phyloP scores from a whole-genome alignment of 1,140 invertebrate genomes.

The Tachypleus tridentatus region DNA sequence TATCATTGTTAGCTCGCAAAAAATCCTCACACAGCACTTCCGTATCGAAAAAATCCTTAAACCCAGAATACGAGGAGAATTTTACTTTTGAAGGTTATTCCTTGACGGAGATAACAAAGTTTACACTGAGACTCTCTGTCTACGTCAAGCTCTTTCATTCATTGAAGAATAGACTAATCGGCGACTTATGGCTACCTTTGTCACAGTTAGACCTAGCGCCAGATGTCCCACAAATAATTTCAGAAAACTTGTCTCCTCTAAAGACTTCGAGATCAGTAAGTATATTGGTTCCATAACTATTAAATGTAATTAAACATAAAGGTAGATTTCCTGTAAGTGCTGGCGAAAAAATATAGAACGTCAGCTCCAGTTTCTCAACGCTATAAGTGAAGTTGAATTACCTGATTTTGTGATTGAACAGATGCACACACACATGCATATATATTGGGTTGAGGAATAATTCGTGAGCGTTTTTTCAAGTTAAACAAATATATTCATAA shows the following conservation, averaged over 20 bases:
- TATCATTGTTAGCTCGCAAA: constrained; percentile 3
- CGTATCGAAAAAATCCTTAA: constrained; percentile 4
- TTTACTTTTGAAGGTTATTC: constrained; percentile 4
- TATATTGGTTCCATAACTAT: too few species aligned
- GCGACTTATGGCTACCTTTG: neutral
- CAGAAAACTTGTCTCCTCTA: neutral
- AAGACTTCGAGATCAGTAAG: neutral
- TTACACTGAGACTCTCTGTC: constrained; percentile 1
- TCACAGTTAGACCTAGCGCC: too few species aligned
- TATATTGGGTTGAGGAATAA: too few species aligned
- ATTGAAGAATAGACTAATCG: neutral
- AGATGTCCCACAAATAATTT: neutral
- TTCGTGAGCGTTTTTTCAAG: too few species aligned
- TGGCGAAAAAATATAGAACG: too few species aligned
- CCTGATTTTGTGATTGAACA: too few species aligned
- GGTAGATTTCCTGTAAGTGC: too few species aligned
- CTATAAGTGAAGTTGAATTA: too few species aligned
- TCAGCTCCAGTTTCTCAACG: too few species aligned
- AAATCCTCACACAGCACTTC: constrained; percentile 4
- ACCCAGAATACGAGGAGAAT: constrained; percentile 5
- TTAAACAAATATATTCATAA: too few species aligned
- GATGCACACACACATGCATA: too few species aligned
- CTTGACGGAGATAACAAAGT: constrained; percentile 1
- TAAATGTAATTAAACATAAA: too few species aligned
- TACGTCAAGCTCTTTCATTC: neutral